phyloP scores from a whole-genome alignment of 53 echinoderm and acorn worm genomes.

The Stichopus horrens region DNA sequence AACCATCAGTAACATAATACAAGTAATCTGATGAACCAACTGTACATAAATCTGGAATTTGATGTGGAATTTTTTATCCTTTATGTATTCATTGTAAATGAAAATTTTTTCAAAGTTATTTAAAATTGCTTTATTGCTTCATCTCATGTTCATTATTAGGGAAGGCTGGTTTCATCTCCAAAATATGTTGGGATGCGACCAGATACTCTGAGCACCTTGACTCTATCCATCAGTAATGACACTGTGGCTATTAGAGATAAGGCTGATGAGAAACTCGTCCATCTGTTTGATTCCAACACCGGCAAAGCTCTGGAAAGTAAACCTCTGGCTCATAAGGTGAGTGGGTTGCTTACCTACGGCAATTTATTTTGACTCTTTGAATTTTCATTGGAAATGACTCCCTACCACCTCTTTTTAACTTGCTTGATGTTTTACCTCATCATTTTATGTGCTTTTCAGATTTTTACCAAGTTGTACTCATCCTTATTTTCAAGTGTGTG shows the following conservation, averaged over 20 bases:
- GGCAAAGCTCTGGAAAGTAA: constrained; percentile 91
- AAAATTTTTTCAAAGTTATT: not conserved
- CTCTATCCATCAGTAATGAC: constrained; percentile 83
- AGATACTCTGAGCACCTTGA: constrained; percentile 81
- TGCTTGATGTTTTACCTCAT: no score
- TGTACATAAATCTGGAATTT: no score
- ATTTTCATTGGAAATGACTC: no score
- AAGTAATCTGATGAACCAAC: no score
- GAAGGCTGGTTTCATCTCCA: constrained; percentile 93
- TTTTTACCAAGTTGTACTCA: no score
- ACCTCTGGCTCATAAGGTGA: constrained; percentile 92
- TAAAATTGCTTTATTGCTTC: not conserved
- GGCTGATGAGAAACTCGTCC: constrained; percentile 87
- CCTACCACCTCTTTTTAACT: no score
- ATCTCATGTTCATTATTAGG: constrained; percentile 53
- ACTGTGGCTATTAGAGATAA: constrained; percentile 95
- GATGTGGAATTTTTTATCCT: not conserved
- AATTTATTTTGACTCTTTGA: no score
- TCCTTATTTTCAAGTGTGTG: no score
- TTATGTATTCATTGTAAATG: not conserved
- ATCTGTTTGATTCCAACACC: constrained; percentile 86
- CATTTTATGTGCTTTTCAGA: no score
- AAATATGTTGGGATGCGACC: constrained; percentile 91
- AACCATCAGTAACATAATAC: no score
- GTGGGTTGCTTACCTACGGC: constrained; percentile 18